A percentile compares a stretch with the other conserved stretches of the same genome.
phyloP scores from a whole-genome alignment of 2,797 vertebrate genomes.

The Coracias cyanogaster region DNA sequence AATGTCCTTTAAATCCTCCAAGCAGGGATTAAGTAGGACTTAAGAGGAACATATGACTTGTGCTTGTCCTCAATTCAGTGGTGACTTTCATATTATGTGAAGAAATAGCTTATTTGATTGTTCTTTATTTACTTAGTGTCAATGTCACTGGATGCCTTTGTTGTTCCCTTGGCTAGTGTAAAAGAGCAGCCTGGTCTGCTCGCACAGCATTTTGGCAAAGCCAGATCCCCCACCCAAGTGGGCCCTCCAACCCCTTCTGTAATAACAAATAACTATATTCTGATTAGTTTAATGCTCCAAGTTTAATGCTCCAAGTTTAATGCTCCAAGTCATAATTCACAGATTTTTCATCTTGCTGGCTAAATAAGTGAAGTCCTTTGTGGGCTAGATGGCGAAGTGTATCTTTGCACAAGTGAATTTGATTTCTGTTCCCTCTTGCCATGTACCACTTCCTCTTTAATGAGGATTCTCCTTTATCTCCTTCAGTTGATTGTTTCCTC shows the following conservation, averaged over 20 bases:
- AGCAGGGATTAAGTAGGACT: constrained; percentile 64
- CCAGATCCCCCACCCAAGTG: not conserved
- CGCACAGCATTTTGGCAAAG: not conserved
- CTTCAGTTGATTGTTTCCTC: constrained; percentile 1
- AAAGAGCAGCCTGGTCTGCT: not conserved
- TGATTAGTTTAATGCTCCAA: not conserved
- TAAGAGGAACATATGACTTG: constrained; percentile 54
- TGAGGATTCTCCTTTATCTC: not conserved
- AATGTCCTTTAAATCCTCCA: constrained; percentile 45
- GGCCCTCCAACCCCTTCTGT: not conserved
- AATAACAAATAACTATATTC: not conserved
- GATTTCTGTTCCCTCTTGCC: not conserved
- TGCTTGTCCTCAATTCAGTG: constrained; percentile 51
- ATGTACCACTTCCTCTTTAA: not conserved
- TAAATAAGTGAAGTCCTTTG: not conserved
- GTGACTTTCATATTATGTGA: not conserved
- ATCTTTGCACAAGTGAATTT: not conserved
- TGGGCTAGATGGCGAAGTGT: not conserved
- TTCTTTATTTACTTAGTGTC: not conserved
- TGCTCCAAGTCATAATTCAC: not conserved
- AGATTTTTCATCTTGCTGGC: not conserved
- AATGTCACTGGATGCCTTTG: not conserved
- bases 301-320: no score
- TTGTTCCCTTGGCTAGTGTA: not conserved
- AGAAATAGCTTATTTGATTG: constrained; percentile 16